Conservation (phyloP, 2,888 invertebrate genomes). For the Hetaerina titia region DNA sequence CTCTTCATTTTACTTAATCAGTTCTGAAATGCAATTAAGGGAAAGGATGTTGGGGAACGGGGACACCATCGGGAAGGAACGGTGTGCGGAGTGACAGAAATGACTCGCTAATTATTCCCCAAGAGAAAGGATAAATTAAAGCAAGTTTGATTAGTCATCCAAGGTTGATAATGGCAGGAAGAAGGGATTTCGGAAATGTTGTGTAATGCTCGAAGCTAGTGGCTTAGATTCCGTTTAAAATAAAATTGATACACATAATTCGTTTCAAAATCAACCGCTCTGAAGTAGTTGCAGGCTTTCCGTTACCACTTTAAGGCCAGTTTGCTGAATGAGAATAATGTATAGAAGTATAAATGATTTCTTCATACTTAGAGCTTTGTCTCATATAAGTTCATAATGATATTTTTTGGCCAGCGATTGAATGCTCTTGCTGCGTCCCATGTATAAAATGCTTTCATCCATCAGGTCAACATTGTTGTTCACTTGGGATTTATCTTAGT, state of each 20-base stretch:
- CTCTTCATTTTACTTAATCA: constrained; percentile 23
- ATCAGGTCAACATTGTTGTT: too few relatives aligned
- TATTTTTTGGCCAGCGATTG: too few relatives aligned
- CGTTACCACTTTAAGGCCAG: too few relatives aligned
- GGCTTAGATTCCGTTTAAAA: neutral
- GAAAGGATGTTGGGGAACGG: neutral
- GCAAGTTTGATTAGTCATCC: constrained; percentile 27
- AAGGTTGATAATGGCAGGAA: neutral
- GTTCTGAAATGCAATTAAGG: constrained; percentile 35
- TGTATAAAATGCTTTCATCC: too few relatives aligned
- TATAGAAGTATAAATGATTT: too few relatives aligned
- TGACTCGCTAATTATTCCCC: constrained; percentile 48
- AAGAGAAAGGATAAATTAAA: constrained; percentile 48
- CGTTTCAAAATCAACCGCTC: too few relatives aligned
- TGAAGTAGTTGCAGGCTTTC: too few relatives aligned
- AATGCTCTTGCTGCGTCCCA: too few relatives aligned
- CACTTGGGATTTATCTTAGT: too few relatives aligned
- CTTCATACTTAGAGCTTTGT: too few relatives aligned
- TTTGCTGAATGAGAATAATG: too few relatives aligned
- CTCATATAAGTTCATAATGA: too few relatives aligned
- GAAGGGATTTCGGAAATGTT: neutral
- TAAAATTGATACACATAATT: neutral
- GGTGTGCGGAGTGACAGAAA: constrained; percentile 40
- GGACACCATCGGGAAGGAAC: neutral
- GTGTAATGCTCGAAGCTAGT: neutral